Percentiles rank a stretch among this genome's conserved stretches.
Conservation (phyloP, 1,140 invertebrate species). For the Zaprionus ornatus region DNA sequence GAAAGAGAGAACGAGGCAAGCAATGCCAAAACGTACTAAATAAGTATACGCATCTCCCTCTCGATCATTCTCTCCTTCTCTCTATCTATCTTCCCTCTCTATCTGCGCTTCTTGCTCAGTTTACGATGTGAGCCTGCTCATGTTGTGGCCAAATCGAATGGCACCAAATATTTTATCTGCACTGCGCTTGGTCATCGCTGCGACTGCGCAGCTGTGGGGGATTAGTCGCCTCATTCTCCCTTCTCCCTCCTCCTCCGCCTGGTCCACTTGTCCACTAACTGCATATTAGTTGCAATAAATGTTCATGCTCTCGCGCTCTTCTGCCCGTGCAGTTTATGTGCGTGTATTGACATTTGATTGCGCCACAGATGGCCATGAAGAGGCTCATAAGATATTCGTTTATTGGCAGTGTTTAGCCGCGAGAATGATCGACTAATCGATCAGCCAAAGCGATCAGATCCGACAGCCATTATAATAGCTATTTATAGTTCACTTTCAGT, state of each 20-base stretch:
- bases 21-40: constrained; percentile 31
- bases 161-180: constrained; percentile 75
- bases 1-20: background rate
- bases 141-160: constrained; percentile 68
- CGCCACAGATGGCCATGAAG: constrained; percentile 59
- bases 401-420: constrained; percentile 51
- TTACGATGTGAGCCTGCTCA: constrained; percentile 75
- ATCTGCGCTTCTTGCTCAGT: constrained; percentile 38
- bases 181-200: background rate
- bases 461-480: background rate
- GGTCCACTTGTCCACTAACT: background rate
- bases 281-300: constrained; percentile 65
- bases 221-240: background rate
- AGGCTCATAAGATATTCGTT: constrained; percentile 1
- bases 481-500: background rate
- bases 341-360: constrained; percentile 76
- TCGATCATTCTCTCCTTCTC: constrained; percentile 5
- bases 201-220: constrained; percentile 9
- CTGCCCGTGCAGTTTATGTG: constrained; percentile 52
- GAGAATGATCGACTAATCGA: constrained; percentile 13
- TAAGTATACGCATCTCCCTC: constrained; percentile 45
- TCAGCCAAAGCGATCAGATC: constrained; percentile 1
- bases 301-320: constrained; percentile 29
- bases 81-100: background rate
- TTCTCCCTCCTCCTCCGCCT: background rate